Conservation (phyloP, 2,797 vertebrate species). For the Petrocephalus schoutedeni region DNA sequence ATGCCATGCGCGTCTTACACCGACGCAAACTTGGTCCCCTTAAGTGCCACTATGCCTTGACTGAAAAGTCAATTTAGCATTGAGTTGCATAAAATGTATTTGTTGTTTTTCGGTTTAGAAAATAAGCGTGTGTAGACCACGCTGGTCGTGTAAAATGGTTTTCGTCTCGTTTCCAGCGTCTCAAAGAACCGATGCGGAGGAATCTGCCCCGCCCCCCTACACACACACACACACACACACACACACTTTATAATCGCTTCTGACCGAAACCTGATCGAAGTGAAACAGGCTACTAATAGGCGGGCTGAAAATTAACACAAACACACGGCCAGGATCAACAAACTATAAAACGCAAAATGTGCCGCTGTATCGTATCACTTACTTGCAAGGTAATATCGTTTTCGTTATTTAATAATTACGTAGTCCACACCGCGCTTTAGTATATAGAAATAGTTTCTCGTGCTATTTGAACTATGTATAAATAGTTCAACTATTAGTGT, state of each 20-base stretch:
- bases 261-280: not conserved
- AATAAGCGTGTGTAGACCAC: not conserved
- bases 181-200: not conserved
- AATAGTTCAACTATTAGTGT: not conserved
- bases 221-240: not conserved
- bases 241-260: not conserved
- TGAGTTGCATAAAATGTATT: not conserved
- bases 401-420: not conserved
- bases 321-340: not conserved
- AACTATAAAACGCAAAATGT: not conserved
- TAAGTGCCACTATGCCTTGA: not conserved
- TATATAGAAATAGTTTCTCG: not conserved
- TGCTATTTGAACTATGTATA: not conserved
- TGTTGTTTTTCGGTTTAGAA: not conserved
- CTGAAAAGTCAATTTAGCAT: not conserved
- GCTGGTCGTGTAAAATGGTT: not conserved
- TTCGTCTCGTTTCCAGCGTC: not conserved
- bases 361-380: not conserved
- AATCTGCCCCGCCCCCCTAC: not conserved
- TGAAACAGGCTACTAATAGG: not conserved
- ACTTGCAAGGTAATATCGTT: not conserved
- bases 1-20: not conserved
- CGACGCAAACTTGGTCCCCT: not conserved
- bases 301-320: not conserved
- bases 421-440: not conserved